Percentiles rank a stretch among this genome's conserved stretches.
Evolutionary conservation across 2,797 vertebrate species (phyloP).

Genomic region (Urophycis tenuis): DNA sequence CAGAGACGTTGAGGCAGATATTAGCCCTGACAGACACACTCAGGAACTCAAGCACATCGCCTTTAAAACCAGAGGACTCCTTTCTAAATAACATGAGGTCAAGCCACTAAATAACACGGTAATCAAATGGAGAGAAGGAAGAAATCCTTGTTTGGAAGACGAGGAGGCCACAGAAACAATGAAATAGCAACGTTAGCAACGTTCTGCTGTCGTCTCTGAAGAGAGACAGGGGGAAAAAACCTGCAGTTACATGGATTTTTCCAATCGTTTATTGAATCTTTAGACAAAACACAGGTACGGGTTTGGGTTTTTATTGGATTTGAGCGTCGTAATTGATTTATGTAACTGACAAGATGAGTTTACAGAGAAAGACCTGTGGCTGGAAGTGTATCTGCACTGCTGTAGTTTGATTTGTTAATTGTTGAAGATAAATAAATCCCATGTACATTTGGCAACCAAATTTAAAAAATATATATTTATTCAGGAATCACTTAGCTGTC

Average conservation of each 20-base stretch:
- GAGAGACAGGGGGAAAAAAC: too few relatives aligned
- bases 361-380: neutral
- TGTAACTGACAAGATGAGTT: neutral
- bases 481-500: too few relatives aligned
- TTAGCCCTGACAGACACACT: neutral
- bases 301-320: neutral
- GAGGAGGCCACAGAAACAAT: neutral
- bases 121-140: neutral
- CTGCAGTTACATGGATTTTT: neutral
- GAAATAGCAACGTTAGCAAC: neutral
- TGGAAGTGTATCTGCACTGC: neutral
- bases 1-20: neutral
- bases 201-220: too few relatives aligned
- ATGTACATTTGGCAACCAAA: neutral
- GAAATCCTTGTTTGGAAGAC: neutral
- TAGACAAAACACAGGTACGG: neutral
- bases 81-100: neutral
- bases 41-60: neutral
- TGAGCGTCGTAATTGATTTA: neutral
- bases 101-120: neutral
- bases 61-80: neutral
- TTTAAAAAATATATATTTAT: too few relatives aligned
- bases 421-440: neutral
- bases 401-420: neutral
- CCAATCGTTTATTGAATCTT: neutral